Conservation (phyloP, 1,140 invertebrate genomes). For the Galleria mellonella region DNA sequence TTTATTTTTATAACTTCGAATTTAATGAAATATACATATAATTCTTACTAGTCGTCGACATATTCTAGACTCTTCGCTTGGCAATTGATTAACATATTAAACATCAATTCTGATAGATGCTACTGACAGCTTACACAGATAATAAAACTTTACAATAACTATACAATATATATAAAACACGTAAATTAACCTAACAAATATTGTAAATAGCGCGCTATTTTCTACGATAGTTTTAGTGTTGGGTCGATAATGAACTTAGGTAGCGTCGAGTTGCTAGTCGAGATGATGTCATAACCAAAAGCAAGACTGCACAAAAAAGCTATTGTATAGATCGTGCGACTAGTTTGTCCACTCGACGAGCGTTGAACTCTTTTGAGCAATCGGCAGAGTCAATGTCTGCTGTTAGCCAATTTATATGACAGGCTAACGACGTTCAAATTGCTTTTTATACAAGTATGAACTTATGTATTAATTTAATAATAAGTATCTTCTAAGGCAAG, state of each 20-base stretch:
- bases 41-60: too few species aligned
- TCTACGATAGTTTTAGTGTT: neutral
- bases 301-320: slow-evolving; percentile 55
- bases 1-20: too few species aligned
- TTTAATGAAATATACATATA: too few species aligned
- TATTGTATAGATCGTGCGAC: slow-evolving; percentile 64
- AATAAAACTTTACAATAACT: too few species aligned
- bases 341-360: slow-evolving; percentile 45
- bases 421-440: slow-evolving; percentile 30
- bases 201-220: neutral
- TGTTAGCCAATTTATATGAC: slow-evolving; percentile 55
- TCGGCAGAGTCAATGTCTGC: slow-evolving; percentile 37
- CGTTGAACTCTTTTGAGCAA: slow-evolving; percentile 63
- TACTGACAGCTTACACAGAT: too few species aligned
- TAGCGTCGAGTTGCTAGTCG: slow-evolving; percentile 11
- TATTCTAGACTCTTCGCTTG: too few species aligned
- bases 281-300: slow-evolving; percentile 68
- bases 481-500: too few species aligned
- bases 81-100: too few species aligned
- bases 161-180: too few species aligned
- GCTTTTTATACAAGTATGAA: slow-evolving; percentile 11
- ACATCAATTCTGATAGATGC: too few species aligned
- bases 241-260: neutral
- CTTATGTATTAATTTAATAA: slow-evolving; percentile 1
- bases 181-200: too few species aligned